phyloP scores from a whole-genome alignment of 23 tunicate species.

The Halocynthia roretzi region DNA sequence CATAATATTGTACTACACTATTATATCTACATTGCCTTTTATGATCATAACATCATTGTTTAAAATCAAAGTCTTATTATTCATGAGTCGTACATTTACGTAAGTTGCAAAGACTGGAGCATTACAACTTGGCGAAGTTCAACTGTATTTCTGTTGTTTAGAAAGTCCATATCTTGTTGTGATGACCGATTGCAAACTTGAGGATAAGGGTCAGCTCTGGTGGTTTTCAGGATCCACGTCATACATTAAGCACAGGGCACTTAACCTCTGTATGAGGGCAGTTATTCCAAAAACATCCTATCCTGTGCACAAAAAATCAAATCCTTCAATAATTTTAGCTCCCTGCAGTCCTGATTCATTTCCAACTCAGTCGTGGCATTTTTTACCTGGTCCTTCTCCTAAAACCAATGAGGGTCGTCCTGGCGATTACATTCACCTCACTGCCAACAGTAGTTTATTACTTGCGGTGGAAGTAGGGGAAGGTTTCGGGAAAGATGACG shows the following conservation, averaged over 20 bases:
- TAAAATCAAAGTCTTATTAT: too few species aligned
- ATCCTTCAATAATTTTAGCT: slow-evolving; percentile 4
- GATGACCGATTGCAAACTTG: slow-evolving; percentile 27
- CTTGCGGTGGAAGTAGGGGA: slow-evolving; percentile 13
- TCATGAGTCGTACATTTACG: too few species aligned
- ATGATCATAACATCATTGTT: too few species aligned
- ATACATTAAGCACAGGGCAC: slow-evolving; percentile 60
- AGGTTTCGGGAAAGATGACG: not conserved
- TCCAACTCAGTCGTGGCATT: slow-evolving; percentile 49
- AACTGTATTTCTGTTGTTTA: not conserved
- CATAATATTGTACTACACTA: not conserved
- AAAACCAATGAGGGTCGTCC: slow-evolving; percentile 15
- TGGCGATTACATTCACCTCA: slow-evolving; percentile 52
- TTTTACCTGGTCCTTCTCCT: slow-evolving; percentile 14
- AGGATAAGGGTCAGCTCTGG: slow-evolving; percentile 46
- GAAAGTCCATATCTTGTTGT: slow-evolving; percentile 8
- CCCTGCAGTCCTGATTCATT: slow-evolving; percentile 31
- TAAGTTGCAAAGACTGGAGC: too few species aligned
- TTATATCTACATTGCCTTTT: too few species aligned
- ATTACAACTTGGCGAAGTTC: too few species aligned
- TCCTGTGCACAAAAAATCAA: not conserved
- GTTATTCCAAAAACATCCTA: not conserved
- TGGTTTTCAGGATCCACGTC: slow-evolving; percentile 49
- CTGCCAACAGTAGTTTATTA: slow-evolving; percentile 24
- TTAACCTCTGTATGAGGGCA: slow-evolving; percentile 52